phyloP scores from a whole-genome alignment of 2,797 vertebrate species.

The Nasua narica region DNA sequence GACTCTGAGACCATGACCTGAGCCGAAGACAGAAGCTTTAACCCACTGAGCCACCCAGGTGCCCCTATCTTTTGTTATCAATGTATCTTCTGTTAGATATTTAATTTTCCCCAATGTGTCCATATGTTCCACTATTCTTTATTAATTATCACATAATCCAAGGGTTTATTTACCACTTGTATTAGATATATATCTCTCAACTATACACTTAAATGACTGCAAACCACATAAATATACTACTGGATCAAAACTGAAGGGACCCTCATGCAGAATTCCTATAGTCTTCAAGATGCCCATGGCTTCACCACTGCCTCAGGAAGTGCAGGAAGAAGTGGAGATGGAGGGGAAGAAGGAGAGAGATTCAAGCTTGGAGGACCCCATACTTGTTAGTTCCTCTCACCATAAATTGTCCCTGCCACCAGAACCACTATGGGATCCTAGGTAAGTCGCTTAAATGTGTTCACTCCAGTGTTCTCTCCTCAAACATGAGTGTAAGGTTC shows the following conservation, averaged over 20 bases:
- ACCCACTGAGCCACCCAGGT: too few relatives aligned
- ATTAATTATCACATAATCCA: not conserved
- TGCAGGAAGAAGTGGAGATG: not conserved
- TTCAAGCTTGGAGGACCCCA: not conserved
- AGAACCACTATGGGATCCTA: not conserved
- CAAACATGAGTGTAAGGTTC: not conserved
- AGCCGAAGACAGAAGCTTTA: too few relatives aligned
- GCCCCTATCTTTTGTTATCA: not conserved
- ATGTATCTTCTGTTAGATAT: not conserved
- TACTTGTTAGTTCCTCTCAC: not conserved
- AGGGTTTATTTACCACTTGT: not conserved
- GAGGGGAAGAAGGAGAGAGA: not conserved
- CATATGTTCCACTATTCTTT: not conserved
- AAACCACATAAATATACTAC: not conserved
- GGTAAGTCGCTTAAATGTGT: not conserved
- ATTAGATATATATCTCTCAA: not conserved
- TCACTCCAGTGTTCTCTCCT: not conserved
- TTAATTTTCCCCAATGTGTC: not conserved
- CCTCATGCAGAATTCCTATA: not conserved
- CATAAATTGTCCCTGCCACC: not conserved
- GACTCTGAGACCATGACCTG: too few relatives aligned
- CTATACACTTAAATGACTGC: not conserved
- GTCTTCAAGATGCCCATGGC: not conserved
- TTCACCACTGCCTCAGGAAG: too few relatives aligned
- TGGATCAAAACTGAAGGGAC: not conserved